Conservation (phyloP, 1,140 invertebrate genomes). For the Drosophila sproati region DNA sequence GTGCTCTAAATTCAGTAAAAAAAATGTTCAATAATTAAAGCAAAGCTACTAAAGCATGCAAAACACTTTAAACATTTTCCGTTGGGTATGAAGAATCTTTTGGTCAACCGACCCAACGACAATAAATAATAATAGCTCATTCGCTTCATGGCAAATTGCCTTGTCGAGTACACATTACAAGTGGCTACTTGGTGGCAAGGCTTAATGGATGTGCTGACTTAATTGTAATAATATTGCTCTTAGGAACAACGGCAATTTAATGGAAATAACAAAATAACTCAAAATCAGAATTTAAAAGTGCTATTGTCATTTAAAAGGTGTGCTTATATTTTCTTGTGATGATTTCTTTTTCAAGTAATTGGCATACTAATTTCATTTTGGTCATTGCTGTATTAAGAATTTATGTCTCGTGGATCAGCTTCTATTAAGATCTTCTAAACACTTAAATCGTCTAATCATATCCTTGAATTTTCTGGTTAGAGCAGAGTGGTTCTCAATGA, state of each 20-base stretch:
- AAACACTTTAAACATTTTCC: slow-evolving; percentile 49
- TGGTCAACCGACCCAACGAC: slow-evolving; percentile 27
- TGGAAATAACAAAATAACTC: background rate
- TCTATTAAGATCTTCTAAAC: too few species aligned
- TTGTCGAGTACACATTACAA: background rate
- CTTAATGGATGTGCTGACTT: background rate
- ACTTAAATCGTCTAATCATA: too few species aligned
- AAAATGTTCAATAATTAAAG: background rate
- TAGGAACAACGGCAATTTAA: background rate
- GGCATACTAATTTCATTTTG: too few species aligned
- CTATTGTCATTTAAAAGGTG: background rate
- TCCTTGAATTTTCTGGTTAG: too few species aligned
- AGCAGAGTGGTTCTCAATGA: too few species aligned
- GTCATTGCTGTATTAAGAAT: too few species aligned
- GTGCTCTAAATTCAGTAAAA: background rate
- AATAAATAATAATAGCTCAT: slow-evolving; percentile 70
- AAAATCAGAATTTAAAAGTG: too few species aligned
- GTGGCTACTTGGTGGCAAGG: background rate
- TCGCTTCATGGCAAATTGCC: slow-evolving; percentile 12
- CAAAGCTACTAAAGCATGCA: slow-evolving; percentile 24
- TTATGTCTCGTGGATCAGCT: too few species aligned
- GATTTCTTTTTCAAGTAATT: too few species aligned
- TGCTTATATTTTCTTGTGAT: too few species aligned
- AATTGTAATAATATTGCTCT: background rate
- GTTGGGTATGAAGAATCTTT: slow-evolving; percentile 12